Base-by-base conservation (phyloP, 2,888 invertebrate species). In the Chymomyza amoena region DNA sequence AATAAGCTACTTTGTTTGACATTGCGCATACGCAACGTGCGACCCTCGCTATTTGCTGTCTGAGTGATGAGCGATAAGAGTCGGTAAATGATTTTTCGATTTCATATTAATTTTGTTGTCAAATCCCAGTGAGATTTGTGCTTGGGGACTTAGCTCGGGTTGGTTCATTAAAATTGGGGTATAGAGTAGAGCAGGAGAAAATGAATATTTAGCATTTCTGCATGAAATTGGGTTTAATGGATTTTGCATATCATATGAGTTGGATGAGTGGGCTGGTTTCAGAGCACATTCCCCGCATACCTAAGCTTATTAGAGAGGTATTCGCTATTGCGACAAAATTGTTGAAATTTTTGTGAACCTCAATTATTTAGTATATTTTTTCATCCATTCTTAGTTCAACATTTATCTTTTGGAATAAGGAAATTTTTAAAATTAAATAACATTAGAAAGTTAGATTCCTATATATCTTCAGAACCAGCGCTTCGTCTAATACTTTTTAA, bases 61-160 rank as follows among this genome's bases (percentile, higher is more conserved):
- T 57, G 25, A 57, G 18, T 28, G 67, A 18, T 51, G 57, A 13
- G 77, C 84, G 84, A 84, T 88, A 84, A 84, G 84, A 81, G 69
- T 62, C 61, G 79, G 84, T 81, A 88, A 84, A 84, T 88, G 88
- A 77, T 84, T 84, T 83, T 88, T 79, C 84, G 81, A 86, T 88
- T 84, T 77, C 70, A 72, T 77, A 81, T 88, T 84, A 84, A 84
- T 88, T 88, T 78, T 78, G 72, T 77, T 57, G 66, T 67, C 74
- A 88, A 84, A 84, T 81, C 87, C 81, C 87, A 69, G 62, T 64
- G 76, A 79, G 84, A 84, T 86, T 83, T 83, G 69, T 25, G 67
- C 28, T 51, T 54, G 18, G 54, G 54, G 54, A 54, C 18, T 54
- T n/a, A n/a, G 54, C 54, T 20, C 16, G 54, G 54, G 20, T 54